A percentile compares a stretch with the other conserved stretches of the same genome.
phyloP scores from a whole-genome alignment of 2,113 vertebrate species.

The Notothenia coriiceps region DNA sequence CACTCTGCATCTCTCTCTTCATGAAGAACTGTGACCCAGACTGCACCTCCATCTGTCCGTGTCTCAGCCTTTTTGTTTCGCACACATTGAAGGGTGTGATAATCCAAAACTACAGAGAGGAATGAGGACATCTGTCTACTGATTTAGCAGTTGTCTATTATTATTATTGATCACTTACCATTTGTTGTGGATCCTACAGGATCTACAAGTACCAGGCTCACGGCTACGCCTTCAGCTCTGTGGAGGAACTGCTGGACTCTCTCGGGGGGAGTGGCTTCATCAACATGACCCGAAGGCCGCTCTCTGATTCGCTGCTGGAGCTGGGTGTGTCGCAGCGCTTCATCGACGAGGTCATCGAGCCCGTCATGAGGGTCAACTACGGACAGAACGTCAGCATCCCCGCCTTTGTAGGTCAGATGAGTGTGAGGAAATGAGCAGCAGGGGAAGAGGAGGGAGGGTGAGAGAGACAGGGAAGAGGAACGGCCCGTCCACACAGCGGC shows the following conservation, averaged over 20 bases:
- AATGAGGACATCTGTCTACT: background rate
- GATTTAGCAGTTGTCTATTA: background rate
- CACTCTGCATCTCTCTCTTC: conserved; percentile 7
- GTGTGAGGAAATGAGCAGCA: conserved; percentile 16
- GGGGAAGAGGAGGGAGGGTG: background rate
- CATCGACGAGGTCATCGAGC: conserved; percentile 93
- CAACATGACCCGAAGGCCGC: conserved; percentile 94
- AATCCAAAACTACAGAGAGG: background rate
- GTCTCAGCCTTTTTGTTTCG: background rate
- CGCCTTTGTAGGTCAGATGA: conserved; percentile 92
- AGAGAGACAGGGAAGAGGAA: background rate
- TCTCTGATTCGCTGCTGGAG: conserved; percentile 93
- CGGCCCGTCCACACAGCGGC: no score
- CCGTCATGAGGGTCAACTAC: conserved; percentile 93
- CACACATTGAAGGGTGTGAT: background rate
- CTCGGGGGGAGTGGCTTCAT: conserved; percentile 92
- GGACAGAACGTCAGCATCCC: conserved; percentile 94
- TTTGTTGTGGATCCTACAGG: conserved; percentile 74
- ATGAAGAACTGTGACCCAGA: conserved; percentile 7
- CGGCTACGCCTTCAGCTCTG: conserved; percentile 93
- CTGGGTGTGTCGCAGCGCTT: conserved; percentile 96
- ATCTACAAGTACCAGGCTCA: conserved; percentile 99
- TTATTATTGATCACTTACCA: background rate
- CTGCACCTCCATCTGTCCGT: background rate
- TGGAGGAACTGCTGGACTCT: conserved; percentile 92